These are phyloP conservation scores for Bombus affinis DNA, from an alignment of 1,140 invertebrate species.

Conservation along the genomic window DNA sequence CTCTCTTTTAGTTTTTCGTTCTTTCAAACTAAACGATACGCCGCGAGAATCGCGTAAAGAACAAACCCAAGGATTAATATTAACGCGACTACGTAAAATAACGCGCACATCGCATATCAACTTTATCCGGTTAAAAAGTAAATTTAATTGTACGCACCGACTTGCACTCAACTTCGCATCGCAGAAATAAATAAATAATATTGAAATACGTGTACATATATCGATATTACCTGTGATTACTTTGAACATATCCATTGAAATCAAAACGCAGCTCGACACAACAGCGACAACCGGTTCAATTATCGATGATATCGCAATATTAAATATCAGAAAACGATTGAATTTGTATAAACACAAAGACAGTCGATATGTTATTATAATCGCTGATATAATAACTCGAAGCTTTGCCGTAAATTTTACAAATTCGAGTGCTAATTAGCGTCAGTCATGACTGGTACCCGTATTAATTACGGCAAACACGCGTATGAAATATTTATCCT, in stretches of 20 bases:
- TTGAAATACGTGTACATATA: background rate
- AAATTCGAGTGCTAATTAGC: background rate
- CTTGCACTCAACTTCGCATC: background rate
- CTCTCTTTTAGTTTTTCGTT: background rate
- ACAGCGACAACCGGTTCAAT: background rate
- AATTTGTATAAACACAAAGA: background rate
- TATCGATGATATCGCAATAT: background rate
- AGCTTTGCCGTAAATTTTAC: background rate
- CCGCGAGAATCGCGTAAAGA: conserved; percentile 32
- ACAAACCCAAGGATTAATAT: conserved; percentile 42
- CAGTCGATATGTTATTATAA: background rate
- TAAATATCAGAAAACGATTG: conserved; percentile 5
- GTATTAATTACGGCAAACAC: conserved; percentile 21
- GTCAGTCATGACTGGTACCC: background rate
- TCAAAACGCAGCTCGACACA: background rate
- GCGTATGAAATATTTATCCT: background rate
- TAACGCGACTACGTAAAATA: conserved; percentile 48
- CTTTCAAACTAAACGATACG: conserved; percentile 45
- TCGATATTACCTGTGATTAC: background rate
- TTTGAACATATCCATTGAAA: background rate
- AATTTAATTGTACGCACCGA: background rate
- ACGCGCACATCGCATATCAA: conserved; percentile 43
- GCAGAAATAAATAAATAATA: background rate
- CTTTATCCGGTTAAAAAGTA: background rate
- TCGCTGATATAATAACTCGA: conserved; percentile 1